A percentile compares a stretch with the other conserved stretches of the same genome.
These are phyloP conservation scores for Trogon surrucura DNA, from an alignment of 2,113 vertebrate species.

Conservation along the genomic window DNA sequence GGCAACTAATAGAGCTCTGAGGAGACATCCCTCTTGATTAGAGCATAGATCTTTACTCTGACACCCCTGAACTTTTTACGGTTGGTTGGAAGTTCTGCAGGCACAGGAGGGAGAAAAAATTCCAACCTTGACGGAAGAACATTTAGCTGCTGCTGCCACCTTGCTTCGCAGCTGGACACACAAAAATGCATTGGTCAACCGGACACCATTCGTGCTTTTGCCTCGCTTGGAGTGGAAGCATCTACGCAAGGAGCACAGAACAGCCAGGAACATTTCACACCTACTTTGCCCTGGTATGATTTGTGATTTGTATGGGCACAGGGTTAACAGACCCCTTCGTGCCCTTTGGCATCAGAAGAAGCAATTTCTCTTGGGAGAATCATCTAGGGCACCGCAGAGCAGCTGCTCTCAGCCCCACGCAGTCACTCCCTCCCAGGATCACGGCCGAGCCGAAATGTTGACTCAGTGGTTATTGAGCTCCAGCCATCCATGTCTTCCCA, in stretches of 20 bases:
- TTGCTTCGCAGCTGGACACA: slow-evolving; percentile 46
- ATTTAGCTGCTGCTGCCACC: slow-evolving; percentile 57
- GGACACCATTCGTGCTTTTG: not conserved
- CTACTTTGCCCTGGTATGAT: not conserved
- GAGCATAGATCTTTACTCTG: slow-evolving; percentile 49
- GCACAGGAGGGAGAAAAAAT: not conserved
- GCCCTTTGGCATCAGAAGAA: not conserved
- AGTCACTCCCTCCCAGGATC: not conserved
- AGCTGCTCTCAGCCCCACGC: not conserved
- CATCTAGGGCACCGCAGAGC: not conserved
- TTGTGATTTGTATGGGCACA: not conserved
- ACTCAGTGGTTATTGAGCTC: not conserved
- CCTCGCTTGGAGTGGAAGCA: not conserved
- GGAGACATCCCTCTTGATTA: slow-evolving; percentile 41
- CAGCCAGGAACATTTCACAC: rapidly evolving
- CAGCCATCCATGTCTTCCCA: not conserved
- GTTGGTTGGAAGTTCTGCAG: not conserved
- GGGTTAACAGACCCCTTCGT: not conserved
- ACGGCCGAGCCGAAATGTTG: not conserved
- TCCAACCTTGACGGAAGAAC: not conserved
- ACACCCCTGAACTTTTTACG: slow-evolving; percentile 35
- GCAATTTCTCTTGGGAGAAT: not conserved
- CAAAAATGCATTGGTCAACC: not conserved
- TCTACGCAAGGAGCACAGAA: not conserved
- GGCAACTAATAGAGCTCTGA: slow-evolving; percentile 39